These are phyloP conservation scores for Mongoloraphidia duomilia DNA, from an alignment of 2,888 invertebrate species.

Conservation along the genomic window DNA sequence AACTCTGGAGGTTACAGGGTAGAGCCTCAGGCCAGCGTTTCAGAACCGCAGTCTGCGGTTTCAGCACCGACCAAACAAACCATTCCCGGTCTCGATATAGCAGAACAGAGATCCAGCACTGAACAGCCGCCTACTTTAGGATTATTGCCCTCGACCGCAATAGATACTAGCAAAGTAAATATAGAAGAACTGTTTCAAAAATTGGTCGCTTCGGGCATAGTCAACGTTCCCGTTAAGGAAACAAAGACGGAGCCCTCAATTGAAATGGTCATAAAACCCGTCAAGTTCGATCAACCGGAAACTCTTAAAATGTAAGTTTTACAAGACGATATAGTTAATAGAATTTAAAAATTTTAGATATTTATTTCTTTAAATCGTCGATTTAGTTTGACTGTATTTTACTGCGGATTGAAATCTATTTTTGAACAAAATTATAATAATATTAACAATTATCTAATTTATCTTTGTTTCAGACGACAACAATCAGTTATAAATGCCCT, in stretches of 20 bases:
- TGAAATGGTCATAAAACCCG: slow-evolving; percentile 34
- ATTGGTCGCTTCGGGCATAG: slow-evolving; percentile 72
- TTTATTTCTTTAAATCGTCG: background rate
- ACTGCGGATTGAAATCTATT: background rate
- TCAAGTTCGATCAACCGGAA: slow-evolving; percentile 54
- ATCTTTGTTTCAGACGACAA: slow-evolving; percentile 44
- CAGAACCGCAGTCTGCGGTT: slow-evolving; percentile 12
- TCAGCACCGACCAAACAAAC: background rate
- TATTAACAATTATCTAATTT: slow-evolving; percentile 5
- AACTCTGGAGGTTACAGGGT: slow-evolving; percentile 40
- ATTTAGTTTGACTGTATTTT: background rate
- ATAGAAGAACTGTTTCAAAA: slow-evolving; percentile 75
- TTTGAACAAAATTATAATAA: background rate
- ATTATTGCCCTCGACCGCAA: slow-evolving; percentile 13
- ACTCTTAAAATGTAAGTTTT: slow-evolving; percentile 54
- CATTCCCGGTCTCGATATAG: slow-evolving; percentile 16
- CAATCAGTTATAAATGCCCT: slow-evolving; percentile 51
- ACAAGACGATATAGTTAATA: background rate
- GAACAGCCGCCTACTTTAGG: slow-evolving; percentile 23
- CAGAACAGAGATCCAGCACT: slow-evolving; percentile 12
- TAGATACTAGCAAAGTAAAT: slow-evolving; percentile 35
- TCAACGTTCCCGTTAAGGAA: slow-evolving; percentile 26
- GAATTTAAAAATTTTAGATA: background rate
- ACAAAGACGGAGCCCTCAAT: slow-evolving; percentile 8
- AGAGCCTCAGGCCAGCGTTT: slow-evolving; percentile 24